Conservation (phyloP, 2,797 vertebrate species). For the Iguana delicatissima region DNA sequence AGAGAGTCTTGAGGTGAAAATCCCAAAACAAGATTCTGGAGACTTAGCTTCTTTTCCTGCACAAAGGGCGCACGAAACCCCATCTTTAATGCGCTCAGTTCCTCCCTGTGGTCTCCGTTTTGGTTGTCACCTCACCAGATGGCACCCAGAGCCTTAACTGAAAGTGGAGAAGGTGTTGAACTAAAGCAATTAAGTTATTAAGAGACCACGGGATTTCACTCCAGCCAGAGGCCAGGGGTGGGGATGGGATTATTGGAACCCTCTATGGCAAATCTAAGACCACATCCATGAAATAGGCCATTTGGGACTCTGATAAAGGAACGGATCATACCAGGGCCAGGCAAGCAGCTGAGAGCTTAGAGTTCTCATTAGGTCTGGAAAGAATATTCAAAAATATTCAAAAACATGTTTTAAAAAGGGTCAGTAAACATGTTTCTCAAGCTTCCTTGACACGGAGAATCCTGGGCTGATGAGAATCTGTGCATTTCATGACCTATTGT, state of each 20-base stretch:
- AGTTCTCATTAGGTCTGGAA: no score
- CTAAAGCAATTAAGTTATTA: constrained; percentile 62
- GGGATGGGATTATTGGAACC: neutral
- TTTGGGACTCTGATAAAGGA: neutral
- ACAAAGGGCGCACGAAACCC: neutral
- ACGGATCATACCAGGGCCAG: no score
- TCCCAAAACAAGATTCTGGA: constrained; percentile 54
- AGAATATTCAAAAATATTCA: no score
- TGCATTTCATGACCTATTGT: no score
- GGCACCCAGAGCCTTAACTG: constrained; percentile 55
- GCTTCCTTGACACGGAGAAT: no score
- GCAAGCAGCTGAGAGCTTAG: neutral
- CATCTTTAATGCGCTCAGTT: neutral
- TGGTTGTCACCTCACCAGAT: constrained; percentile 52
- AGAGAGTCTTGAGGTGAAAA: constrained; percentile 33
- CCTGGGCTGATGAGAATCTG: no score
- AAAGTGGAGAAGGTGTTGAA: constrained; percentile 54
- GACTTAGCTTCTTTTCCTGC: constrained; percentile 2
- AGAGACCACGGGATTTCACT: constrained; percentile 59
- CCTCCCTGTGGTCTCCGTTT: constrained; percentile 10
- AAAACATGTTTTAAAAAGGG: no score
- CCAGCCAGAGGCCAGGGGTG: constrained; percentile 18
- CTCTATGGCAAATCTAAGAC: neutral
- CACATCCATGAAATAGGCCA: neutral
- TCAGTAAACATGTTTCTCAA: no score